phyloP scores from a whole-genome alignment of 2,113 vertebrate genomes.

The Odocoileus hemionus region DNA sequence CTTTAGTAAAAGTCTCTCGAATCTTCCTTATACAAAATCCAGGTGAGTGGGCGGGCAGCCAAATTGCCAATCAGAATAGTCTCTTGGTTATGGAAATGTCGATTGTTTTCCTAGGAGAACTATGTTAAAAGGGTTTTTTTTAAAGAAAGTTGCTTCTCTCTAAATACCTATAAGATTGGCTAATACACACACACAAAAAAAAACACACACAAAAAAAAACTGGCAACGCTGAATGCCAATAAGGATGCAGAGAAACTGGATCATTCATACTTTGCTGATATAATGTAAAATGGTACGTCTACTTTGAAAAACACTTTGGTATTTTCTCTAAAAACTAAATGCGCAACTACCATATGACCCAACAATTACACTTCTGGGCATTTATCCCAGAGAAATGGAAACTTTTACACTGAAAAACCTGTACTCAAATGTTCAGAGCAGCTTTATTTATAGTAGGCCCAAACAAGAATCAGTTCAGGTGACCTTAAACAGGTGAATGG shows the following conservation, averaged over 20 bases:
- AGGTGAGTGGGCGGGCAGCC: background rate
- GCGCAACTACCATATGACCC: background rate
- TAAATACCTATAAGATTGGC: background rate
- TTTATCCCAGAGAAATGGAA: constrained; percentile 26
- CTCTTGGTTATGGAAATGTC: background rate
- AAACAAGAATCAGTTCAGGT: background rate
- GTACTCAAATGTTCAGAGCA: background rate
- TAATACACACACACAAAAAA: background rate
- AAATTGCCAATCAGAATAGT: background rate
- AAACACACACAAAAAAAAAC: background rate
- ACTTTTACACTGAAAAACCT: background rate
- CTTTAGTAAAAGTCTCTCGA: background rate
- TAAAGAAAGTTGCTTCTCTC: background rate
- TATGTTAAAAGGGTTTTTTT: background rate
- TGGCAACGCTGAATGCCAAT: background rate
- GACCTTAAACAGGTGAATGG: constrained; percentile 13
- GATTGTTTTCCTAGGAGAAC: background rate
- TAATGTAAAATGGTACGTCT: background rate
- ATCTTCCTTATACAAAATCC: background rate
- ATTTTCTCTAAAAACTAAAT: constrained; percentile 3
- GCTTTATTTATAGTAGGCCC: constrained; percentile 2
- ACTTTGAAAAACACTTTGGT: background rate
- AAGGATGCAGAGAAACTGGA: background rate
- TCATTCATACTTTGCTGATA: background rate
- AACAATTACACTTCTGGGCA: constrained; percentile 1